A percentile compares a stretch with the other conserved stretches of the same genome.
phyloP scores from a whole-genome alignment of 2,888 invertebrate species.

The Microdon myrmicae region DNA sequence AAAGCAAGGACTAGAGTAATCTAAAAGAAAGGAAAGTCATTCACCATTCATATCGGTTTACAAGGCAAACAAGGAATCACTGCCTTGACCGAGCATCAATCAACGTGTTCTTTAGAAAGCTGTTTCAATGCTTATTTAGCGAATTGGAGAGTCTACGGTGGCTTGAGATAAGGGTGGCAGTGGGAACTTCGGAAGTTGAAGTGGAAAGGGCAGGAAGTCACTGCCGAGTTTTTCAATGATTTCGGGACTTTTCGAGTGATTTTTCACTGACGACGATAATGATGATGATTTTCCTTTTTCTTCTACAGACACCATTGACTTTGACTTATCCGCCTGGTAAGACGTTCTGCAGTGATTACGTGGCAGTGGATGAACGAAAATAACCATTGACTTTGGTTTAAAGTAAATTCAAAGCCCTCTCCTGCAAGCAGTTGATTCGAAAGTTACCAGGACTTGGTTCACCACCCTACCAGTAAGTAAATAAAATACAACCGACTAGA shows the following conservation, averaged over 20 bases:
- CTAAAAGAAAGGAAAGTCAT: slow-evolving; percentile 25
- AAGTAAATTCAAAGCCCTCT: slow-evolving; percentile 50
- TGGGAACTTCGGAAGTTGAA: no score
- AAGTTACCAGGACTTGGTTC: slow-evolving; percentile 4
- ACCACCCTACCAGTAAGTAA: not conserved
- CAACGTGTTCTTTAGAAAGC: slow-evolving; percentile 23
- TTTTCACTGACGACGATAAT: slow-evolving; percentile 49
- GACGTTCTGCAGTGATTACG: slow-evolving; percentile 15
- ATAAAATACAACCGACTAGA: slow-evolving; percentile 1
- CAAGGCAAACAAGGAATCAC: slow-evolving; percentile 26
- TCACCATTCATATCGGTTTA: slow-evolving; percentile 10
- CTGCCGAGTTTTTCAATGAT: slow-evolving; percentile 36
- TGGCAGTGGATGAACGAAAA: not conserved
- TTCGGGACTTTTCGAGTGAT: slow-evolving; percentile 48
- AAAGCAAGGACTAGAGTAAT: slow-evolving; percentile 16
- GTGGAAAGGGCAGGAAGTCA: slow-evolving; percentile 3
- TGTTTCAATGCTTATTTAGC: slow-evolving; percentile 51
- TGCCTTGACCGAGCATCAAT: slow-evolving; percentile 36
- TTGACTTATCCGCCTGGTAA: slow-evolving; percentile 13
- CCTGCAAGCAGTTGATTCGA: no score
- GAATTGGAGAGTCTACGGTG: slow-evolving; percentile 24
- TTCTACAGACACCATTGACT: slow-evolving; percentile 15
- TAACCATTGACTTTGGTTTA: slow-evolving; percentile 34
- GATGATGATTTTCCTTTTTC: slow-evolving; percentile 42
- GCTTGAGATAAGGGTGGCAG: slow-evolving; percentile 5